Base-by-base conservation (phyloP, 92 coral and sea anemone genomes). In the Porites evermanni region DNA sequence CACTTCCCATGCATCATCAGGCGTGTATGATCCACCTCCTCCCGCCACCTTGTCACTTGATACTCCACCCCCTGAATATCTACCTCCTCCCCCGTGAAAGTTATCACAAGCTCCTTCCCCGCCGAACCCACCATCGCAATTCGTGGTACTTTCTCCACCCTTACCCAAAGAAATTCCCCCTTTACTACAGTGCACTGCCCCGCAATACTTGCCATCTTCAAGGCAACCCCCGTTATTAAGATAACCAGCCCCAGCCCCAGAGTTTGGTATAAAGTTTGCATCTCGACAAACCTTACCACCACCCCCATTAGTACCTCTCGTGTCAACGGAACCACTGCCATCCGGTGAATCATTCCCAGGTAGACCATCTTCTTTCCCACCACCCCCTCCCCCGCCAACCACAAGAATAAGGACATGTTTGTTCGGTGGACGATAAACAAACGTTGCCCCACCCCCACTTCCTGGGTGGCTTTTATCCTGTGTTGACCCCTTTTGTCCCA, bases 381-480 rank as follows among this genome's bases (percentile, higher is more conserved):
- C 91, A 51, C 95, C 95, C 19, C 95, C 95, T 56, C 95, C 95
- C 69, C 95, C 95, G 47, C 91, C 95, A 64, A 79, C 92, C 3
- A 86, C 95, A 1, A 92, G 38, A 21, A 64, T 54, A 21, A 21
- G 21, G 21, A 21, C 21, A 21, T 21, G 21, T 12, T 1, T 52
- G 14, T 17, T 78, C 56, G 66, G 13, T 9, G 64, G 5, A 65
- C 2, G 61, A 14, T 73, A 75, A 10, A 89, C 78, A 79, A 89
- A 92, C 18, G 95, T 75, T 23, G 91, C 95, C 24, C 95, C 95
- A 53, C 95, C 95, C 3, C 95, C 95, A 81, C 93, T 74, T 51
- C 95, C 95, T 12, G 68, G 61, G 2, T 59, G 0, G 0, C 0
- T 0, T 3, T 0, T 0, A 29, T 61, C 20, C 26, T 10, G 17